Evolutionary conservation across 2,888 invertebrate species (phyloP).

Genomic region (Synergus laeviventris): DNA sequence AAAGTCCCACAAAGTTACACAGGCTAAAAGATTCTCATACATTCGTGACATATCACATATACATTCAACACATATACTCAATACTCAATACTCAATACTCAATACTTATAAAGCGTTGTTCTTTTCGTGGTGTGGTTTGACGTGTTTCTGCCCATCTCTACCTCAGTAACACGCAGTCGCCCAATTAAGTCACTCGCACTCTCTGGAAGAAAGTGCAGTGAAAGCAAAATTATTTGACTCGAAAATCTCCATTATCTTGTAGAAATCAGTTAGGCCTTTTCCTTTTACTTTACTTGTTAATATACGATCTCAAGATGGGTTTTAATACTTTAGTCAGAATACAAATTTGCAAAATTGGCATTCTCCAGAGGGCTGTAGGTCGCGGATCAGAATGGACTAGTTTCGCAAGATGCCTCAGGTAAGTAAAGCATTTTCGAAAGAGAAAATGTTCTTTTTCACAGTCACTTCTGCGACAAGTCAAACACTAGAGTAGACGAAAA

Average conservation of each 20-base stretch:
- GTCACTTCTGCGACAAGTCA: background rate
- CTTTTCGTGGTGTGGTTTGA: too few relatives aligned
- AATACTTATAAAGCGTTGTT: too few relatives aligned
- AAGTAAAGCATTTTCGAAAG: conserved; percentile 51
- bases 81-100: too few relatives aligned
- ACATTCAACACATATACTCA: too few relatives aligned
- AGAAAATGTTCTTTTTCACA: background rate
- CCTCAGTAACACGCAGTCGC: conserved; percentile 13
- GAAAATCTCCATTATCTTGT: background rate
- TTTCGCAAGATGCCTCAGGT: conserved; percentile 69
- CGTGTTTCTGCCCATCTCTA: background rate
- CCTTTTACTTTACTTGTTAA: too few relatives aligned
- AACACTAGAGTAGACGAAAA: background rate
- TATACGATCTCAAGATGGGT: conserved; percentile 59
- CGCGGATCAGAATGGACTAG: conserved; percentile 60
- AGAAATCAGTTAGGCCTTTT: background rate
- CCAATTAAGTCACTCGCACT: background rate
- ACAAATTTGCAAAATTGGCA: conserved; percentile 62
- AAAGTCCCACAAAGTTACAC: background rate
- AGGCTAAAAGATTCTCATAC: too few relatives aligned
- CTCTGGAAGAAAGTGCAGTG: conserved; percentile 29
- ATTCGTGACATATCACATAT: too few relatives aligned
- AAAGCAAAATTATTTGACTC: conserved; percentile 17
- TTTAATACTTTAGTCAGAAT: conserved; percentile 61
- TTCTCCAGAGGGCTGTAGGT: conserved; percentile 58